A percentile compares a stretch with the other conserved stretches of the same genome.
Conservation (phyloP, 2,113 vertebrate species). For the Malaclemys terrapin region DNA sequence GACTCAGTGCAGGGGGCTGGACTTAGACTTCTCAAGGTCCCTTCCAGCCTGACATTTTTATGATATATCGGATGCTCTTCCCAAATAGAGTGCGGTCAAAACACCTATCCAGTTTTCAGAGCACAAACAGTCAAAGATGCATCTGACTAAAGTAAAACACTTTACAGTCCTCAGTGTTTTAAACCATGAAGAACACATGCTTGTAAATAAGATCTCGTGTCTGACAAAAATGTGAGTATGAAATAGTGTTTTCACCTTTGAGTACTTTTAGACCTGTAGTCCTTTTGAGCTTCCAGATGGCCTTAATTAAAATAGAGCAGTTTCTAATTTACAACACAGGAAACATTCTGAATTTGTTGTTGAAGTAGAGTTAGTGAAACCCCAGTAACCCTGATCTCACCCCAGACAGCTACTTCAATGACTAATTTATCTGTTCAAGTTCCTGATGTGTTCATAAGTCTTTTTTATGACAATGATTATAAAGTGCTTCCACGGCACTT, state of each 20-base stretch:
- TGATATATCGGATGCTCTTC: background rate
- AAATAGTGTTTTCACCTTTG: constrained; percentile 8
- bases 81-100: background rate
- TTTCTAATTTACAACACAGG: constrained; percentile 76
- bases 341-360: constrained; percentile 69
- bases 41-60: background rate
- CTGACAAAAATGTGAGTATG: constrained; percentile 33
- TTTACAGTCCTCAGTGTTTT: background rate
- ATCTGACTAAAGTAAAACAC: background rate
- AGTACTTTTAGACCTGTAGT: background rate
- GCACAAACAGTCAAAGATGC: background rate
- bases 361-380: constrained; percentile 69
- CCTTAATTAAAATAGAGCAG: constrained; percentile 66
- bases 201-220: background rate
- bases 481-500: constrained; percentile 19
- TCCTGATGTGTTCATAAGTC: constrained; percentile 41
- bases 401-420: constrained; percentile 28
- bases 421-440: constrained; percentile 62
- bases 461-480: constrained; percentile 59
- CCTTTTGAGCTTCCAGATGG: constrained; percentile 51
- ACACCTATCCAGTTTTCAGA: background rate
- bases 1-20: background rate
- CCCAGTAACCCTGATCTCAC: constrained; percentile 55
- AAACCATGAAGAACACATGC: constrained; percentile 10
- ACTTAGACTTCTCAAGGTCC: background rate